Evolutionary conservation across 2,113 vertebrate genomes (phyloP).

Genomic region (Pseudorasbora parva): DNA sequence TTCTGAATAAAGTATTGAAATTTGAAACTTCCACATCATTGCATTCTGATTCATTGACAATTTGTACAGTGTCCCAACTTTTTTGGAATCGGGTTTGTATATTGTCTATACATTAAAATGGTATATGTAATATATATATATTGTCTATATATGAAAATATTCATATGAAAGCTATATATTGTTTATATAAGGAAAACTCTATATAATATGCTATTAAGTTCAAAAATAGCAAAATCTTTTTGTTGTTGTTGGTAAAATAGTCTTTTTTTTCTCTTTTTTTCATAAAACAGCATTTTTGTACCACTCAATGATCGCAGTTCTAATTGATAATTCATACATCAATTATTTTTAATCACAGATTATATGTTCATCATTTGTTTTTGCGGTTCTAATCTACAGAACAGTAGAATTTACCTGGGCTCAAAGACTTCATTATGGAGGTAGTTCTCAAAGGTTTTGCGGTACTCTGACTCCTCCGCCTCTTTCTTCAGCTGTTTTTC

Average conservation of each 20-base stretch:
- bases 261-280: neutral
- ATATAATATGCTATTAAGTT: neutral
- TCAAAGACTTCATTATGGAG: conserved; percentile 96
- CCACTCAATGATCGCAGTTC: too few relatives aligned
- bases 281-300: too few relatives aligned
- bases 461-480: conserved; percentile 88
- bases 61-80: too few relatives aligned
- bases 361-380: too few relatives aligned
- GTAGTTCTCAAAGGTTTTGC: conserved; percentile 95
- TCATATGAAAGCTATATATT: neutral
- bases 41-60: too few relatives aligned
- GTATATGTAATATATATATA: too few relatives aligned
- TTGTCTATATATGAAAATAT: too few relatives aligned
- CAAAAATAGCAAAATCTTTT: neutral
- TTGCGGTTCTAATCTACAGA: neutral
- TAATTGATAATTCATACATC: too few relatives aligned
- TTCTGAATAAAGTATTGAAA: too few relatives aligned
- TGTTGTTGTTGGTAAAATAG: neutral
- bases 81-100: too few relatives aligned
- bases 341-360: neutral
- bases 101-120: too few relatives aligned
- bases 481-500: conserved; percentile 92
- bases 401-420: conserved; percentile 80
- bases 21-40: too few relatives aligned
- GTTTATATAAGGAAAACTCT: neutral